phyloP scores from a whole-genome alignment of 2,797 vertebrate genomes.

The Chloroceryle amazona region DNA sequence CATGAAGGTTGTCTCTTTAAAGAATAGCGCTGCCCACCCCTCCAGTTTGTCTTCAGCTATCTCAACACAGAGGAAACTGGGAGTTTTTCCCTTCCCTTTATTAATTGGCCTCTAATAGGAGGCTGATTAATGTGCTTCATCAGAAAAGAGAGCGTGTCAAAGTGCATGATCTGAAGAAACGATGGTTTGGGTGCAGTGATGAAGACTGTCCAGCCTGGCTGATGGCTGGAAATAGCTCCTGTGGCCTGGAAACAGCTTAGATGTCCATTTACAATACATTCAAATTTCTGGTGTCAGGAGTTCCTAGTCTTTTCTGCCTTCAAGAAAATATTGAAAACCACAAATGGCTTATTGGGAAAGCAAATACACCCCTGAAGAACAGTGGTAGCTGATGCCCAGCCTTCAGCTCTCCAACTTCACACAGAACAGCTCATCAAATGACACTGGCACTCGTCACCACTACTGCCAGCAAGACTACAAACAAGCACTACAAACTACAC shows the following conservation, averaged over 20 bases:
- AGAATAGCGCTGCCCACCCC: not conserved
- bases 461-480: not conserved
- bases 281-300: not conserved
- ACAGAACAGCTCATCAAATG: accelerated
- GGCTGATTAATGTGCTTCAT: accelerated
- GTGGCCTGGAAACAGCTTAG: not conserved
- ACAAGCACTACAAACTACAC: not conserved
- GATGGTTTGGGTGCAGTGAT: not conserved
- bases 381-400: not conserved
- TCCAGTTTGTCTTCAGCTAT: not conserved
- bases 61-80: not conserved
- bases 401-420: not conserved
- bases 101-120: not conserved
- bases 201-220: not conserved
- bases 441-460: not conserved
- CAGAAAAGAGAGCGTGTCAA: not conserved
- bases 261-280: not conserved
- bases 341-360: not conserved
- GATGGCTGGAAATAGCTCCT: not conserved
- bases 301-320: not conserved
- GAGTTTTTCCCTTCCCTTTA: not conserved
- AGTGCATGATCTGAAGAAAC: not conserved
- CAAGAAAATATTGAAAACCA: not conserved
- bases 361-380: not conserved
- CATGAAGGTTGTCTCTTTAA: not conserved